Percentiles rank a stretch among this genome's conserved stretches.
These are phyloP conservation scores for Catostomus latipinnis DNA, from an alignment of 2,797 vertebrate genomes.

Conservation along the genomic window DNA sequence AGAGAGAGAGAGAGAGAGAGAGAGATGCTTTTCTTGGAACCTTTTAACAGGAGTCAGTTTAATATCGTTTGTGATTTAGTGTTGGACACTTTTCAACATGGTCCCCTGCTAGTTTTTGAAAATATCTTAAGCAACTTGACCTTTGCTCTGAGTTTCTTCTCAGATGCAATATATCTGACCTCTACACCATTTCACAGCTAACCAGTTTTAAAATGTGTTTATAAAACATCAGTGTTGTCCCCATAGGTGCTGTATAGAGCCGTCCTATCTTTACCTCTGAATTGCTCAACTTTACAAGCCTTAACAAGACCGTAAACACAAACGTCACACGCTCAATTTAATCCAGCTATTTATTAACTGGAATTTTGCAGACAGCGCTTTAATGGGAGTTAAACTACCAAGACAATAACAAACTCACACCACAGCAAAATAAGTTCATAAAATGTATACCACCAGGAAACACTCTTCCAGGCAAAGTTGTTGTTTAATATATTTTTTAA, in stretches of 20 bases:
- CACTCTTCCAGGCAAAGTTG: not conserved
- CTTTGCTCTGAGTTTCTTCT: conserved; percentile 14
- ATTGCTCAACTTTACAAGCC: conserved; percentile 37
- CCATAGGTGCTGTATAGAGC: not conserved
- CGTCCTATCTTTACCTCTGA: conserved; percentile 1
- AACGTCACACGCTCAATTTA: not conserved
- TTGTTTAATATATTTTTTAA: not conserved
- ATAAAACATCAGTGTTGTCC: conserved; percentile 1
- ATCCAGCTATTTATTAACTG: conserved; percentile 32
- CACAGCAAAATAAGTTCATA: not conserved
- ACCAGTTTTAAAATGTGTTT: conserved; percentile 6
- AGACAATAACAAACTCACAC: not conserved
- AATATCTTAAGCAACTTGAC: not conserved
- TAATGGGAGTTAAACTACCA: conserved; percentile 22
- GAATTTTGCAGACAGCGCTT: not conserved
- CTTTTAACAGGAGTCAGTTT: too few species aligned
- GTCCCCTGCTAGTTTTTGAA: too few species aligned
- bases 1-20: too few species aligned
- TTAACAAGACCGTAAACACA: conserved; percentile 16
- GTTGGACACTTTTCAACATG: too few species aligned
- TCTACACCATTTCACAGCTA: not conserved
- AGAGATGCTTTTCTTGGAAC: too few species aligned
- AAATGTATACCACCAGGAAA: conserved; percentile 14
- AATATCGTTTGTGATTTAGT: too few species aligned
- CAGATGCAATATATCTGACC: not conserved